A percentile compares a stretch with the other conserved stretches of the same genome.
These are phyloP conservation scores for Dastarcus helophoroides DNA, from an alignment of 2,888 invertebrate genomes.

Conservation along the genomic window DNA sequence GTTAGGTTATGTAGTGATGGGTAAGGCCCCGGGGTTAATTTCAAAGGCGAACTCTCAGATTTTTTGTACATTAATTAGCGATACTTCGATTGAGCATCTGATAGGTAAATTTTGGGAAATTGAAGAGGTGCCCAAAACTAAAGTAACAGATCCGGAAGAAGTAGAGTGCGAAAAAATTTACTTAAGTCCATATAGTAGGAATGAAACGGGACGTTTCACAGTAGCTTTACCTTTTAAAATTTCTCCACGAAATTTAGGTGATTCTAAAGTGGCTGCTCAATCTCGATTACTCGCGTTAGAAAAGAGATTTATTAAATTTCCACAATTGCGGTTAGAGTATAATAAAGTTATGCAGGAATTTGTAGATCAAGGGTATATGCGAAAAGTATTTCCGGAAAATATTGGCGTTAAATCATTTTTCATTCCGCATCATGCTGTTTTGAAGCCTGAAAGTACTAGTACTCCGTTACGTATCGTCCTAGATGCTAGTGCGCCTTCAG, in stretches of 20 bases:
- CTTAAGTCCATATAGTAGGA: not conserved
- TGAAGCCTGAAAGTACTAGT: not conserved
- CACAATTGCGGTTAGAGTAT: not conserved
- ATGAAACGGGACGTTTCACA: not conserved
- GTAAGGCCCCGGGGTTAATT: not conserved
- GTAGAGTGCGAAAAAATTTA: not conserved
- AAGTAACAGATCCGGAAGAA: not conserved
- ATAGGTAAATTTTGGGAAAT: not conserved
- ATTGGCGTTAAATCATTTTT: not conserved
- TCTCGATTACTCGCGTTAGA: constrained; percentile 1
- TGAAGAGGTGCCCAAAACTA: constrained; percentile 3
- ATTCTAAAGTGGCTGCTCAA: not conserved
- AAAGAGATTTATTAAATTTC: not conserved
- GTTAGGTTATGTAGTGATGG: constrained; percentile 1
- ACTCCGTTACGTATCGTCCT: not conserved
- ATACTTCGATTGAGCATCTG: no score
- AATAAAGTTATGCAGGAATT: constrained; percentile 3
- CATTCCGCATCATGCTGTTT: not conserved
- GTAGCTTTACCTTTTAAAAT: constrained; percentile 2
- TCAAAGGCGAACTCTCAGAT: no score
- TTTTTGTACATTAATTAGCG: no score
- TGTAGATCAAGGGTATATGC: constrained; percentile 1
- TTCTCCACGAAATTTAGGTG: no score
- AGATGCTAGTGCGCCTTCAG: constrained; percentile 1
- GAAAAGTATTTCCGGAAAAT: constrained; percentile 1